Percentiles rank a stretch among this genome's conserved stretches.
Evolutionary conservation across 2,797 vertebrate genomes (phyloP).

Genomic region (Eutrigla gurnardus): DNA sequence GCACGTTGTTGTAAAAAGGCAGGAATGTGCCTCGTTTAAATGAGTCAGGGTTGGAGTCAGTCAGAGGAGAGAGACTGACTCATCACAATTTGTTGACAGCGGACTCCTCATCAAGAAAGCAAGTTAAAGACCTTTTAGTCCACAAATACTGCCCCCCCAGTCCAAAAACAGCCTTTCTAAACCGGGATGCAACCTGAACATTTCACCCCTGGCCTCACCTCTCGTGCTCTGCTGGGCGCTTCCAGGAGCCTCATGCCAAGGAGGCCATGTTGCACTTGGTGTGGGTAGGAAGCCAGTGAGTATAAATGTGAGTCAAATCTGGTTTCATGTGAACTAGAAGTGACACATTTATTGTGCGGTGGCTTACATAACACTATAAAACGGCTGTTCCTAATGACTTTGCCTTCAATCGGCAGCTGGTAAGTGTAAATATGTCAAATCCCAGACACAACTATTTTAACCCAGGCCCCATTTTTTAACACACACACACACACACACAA

Average conservation of each 20-base stretch:
- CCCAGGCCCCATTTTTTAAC: conserved; percentile 30
- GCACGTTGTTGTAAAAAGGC: not conserved
- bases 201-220: conserved; percentile 61
- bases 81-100: conserved; percentile 63
- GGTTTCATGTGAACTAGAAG: conserved; percentile 26
- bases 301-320: conserved; percentile 32
- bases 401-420: conserved; percentile 37
- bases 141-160: conserved; percentile 50
- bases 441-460: conserved; percentile 30
- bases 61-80: conserved; percentile 54
- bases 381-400: conserved; percentile 28
- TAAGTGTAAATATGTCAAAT: conserved; percentile 28
- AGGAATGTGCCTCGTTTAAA: not conserved
- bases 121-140: conserved; percentile 49
- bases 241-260: conserved; percentile 32
- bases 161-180: conserved; percentile 73
- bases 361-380: conserved; percentile 16
- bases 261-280: conserved; percentile 30
- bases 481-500: conserved; percentile 8
- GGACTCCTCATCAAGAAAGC: conserved; percentile 41
- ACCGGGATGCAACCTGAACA: conserved; percentile 41
- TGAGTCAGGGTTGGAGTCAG: conserved; percentile 26
- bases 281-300: conserved; percentile 4
- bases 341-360: conserved; percentile 34
- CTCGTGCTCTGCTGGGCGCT: conserved; percentile 41